Evolutionary conservation across 2,113 vertebrate genomes (phyloP).

Genomic region (Eudyptes chrysolophus): DNA sequence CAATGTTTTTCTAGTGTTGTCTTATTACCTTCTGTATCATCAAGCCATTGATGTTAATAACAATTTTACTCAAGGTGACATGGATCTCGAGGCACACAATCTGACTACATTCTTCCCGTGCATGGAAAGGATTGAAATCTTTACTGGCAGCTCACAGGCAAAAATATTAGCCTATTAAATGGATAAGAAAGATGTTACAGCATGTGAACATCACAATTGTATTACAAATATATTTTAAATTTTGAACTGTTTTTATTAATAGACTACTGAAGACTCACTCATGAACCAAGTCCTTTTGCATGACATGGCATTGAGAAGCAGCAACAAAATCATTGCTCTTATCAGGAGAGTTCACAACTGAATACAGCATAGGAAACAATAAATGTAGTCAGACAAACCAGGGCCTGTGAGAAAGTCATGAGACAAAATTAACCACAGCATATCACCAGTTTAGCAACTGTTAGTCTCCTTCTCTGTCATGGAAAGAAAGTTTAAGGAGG

Average conservation of each 20-base stretch:
- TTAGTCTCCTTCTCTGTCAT: background rate
- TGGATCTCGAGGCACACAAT: background rate
- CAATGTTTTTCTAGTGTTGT: background rate
- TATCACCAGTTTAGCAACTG: background rate
- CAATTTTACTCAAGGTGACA: background rate
- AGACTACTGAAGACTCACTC: background rate
- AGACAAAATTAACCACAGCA: background rate
- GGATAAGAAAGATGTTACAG: background rate
- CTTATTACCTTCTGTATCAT: background rate
- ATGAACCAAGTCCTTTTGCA: rapidly evolving
- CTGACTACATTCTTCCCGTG: background rate
- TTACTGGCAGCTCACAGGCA: background rate
- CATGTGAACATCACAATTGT: background rate
- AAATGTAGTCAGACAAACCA: background rate
- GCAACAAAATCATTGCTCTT: background rate
- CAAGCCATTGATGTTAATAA: background rate
- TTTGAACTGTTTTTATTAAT: background rate
- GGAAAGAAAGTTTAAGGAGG: background rate
- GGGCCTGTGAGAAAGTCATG: background rate
- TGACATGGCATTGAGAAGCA: background rate
- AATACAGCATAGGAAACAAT: background rate
- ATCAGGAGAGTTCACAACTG: background rate
- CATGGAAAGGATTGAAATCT: background rate
- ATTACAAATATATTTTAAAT: background rate
- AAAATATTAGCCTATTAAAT: background rate